Conservation (phyloP, 1,140 invertebrate genomes). For the Caerostris extrusa region DNA sequence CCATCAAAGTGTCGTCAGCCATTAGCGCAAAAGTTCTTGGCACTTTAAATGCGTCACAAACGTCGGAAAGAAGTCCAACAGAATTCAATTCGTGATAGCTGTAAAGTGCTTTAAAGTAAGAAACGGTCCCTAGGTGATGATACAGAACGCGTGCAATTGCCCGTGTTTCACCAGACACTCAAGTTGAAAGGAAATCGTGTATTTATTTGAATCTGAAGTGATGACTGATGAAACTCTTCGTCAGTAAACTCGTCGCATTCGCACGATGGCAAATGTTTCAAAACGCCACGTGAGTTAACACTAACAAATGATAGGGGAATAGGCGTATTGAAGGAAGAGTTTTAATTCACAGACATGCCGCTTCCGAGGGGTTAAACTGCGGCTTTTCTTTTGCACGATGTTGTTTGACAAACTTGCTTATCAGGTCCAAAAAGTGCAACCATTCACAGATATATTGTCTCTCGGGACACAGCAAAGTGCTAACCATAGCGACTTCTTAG, state of each 20-base stretch:
- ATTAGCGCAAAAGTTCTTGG: conserved; percentile 30
- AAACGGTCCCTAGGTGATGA: conserved; percentile 46
- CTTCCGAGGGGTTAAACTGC: neutral
- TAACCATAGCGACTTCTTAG: neutral
- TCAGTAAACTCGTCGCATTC: neutral
- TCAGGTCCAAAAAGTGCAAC: neutral
- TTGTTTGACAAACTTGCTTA: neutral
- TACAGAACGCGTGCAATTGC: conserved; percentile 10
- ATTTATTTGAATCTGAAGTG: conserved; percentile 33
- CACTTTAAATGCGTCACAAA: neutral
- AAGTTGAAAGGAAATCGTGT: neutral
- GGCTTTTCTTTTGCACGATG: neutral
- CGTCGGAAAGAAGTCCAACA: neutral
- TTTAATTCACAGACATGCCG: neutral
- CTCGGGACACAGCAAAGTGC: neutral
- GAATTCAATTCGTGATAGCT: conserved; percentile 1
- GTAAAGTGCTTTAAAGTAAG: conserved; percentile 1
- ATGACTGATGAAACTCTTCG: neutral
- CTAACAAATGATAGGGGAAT: conserved; percentile 50
- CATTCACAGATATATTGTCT: neutral
- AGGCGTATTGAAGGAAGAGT: neutral
- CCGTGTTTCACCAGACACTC: neutral
- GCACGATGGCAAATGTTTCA: neutral
- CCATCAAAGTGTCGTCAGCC: conserved; percentile 62
- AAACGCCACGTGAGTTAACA: conserved; percentile 37